Conservation (phyloP, 2,113 vertebrate genomes). For the Euleptes europaea region DNA sequence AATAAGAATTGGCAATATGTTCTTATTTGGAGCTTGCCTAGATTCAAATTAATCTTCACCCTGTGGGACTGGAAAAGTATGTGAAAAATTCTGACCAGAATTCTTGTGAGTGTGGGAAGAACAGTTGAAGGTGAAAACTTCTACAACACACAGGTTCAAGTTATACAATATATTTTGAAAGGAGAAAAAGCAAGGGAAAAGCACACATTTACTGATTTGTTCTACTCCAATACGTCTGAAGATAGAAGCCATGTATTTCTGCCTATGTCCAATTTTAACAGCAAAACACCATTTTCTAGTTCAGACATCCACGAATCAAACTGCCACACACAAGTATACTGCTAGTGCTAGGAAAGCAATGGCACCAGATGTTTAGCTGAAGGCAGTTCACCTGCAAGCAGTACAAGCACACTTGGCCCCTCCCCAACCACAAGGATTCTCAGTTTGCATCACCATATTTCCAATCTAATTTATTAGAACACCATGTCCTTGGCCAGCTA, state of each 20-base stretch:
- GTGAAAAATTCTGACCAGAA: conserved; percentile 40
- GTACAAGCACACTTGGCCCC: conserved; percentile 29
- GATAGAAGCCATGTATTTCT: not conserved
- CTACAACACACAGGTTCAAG: conserved; percentile 4
- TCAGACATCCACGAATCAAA: not conserved
- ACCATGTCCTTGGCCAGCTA: conserved; percentile 66
- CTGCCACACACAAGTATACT: not conserved
- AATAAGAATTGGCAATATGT: conserved; percentile 59
- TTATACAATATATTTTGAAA: not conserved
- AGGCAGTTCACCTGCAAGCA: conserved; percentile 1
- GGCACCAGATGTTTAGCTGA: not conserved
- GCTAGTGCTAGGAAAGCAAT: not conserved
- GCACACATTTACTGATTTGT: not conserved
- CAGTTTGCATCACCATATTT: conserved; percentile 48
- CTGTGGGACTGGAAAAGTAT: conserved; percentile 53
- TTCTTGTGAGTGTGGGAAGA: not conserved
- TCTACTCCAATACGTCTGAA: not conserved
- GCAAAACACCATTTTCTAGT: not conserved
- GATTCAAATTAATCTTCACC: conserved; percentile 48
- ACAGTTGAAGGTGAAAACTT: conserved; percentile 17
- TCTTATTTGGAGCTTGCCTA: conserved; percentile 61
- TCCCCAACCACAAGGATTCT: conserved; percentile 13
- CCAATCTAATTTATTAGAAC: conserved; percentile 63
- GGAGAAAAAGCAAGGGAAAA: not conserved
- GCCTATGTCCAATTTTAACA: not conserved